Base-by-base conservation (phyloP, 2,888 invertebrate species). In the Mystacides longicornis region DNA sequence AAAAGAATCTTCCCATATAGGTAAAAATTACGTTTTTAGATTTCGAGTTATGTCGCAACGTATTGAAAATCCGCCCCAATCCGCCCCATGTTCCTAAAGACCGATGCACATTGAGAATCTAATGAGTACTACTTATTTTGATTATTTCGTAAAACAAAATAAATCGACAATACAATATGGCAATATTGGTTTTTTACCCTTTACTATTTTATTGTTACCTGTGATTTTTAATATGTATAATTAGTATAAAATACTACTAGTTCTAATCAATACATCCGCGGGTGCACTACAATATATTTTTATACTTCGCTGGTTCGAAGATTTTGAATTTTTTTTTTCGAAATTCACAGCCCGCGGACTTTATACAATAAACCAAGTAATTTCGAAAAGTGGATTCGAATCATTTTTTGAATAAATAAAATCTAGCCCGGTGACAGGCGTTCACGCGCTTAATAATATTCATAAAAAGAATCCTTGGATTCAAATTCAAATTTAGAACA, bases 231-330 rank as follows among this genome's bases (percentile, higher is more conserved):
- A n/a, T n/a, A n/a, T n/a, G n/a, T n/a, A n/a, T n/a, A n/a, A n/a
- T n/a, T n/a, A n/a, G n/a, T n/a, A n/a, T 14, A 14, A 37, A 37
- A 37, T 37, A 7, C 31, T 23, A 23, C 33, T 51, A 58, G 58
- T 58, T 56, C 50, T 53, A 51, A 58, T 51, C 51, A 18, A 23
- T 19, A 20, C 48, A 22, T 49, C 55, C 53, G 55, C 58, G 58
- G 58, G 58, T 51, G 27, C 23, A 16, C n/a, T 37, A 14, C 16
- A 33, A 55, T n/a, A n/a, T 49, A 52, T 48, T 19, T 45, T 51
- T 43, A 20, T 49, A 14, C 54, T 57, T 54, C 49, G 53, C 55
- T 23, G 50, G 49, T 19, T 14, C 52, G 49, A 49, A 56, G 52
- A 37, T 5, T 18, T 31, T 19, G 18, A 22, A 22, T 18, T 48